Base-by-base conservation (phyloP, 2,888 invertebrate genomes). In the Sussaba pulchella region DNA sequence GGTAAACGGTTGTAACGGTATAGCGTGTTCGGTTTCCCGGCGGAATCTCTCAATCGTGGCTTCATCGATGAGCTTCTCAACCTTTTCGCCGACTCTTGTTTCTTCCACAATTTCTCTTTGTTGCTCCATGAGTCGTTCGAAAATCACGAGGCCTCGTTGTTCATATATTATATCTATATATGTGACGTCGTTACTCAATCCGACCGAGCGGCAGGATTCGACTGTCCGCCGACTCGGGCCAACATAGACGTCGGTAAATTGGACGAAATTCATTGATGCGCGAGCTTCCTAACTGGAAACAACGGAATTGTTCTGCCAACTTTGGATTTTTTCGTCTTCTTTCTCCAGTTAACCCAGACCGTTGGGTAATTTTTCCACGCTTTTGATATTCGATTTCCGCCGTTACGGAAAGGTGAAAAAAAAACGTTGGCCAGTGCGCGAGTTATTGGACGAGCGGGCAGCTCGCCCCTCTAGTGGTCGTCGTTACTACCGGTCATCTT, bases 231-330 rank as follows among this genome's bases (percentile, higher is more conserved):
- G 17, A 17, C 19, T 12, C 31, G 36, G 4, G 31, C 57, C 6
- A 57, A 6, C 26, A 31, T 3, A 54, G 2, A 14, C 47, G 17
- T 26, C n/a, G 31, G 71, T 63, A 82, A 85, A 84, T 88, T 88
- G 88, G 87, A 87, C 83, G 64, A 85, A 85, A 83, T 87, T 86
- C 87, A 87, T 84, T 82, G 74, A 78, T 77, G 70, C 74, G 61
- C 73, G 66, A 72, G 84, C 83, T 83, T 74, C 84, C 63, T 67
- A 52, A 54, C 69, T 63, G 61, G 52, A 54, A 69, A 67, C 4
- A 59, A 6, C 47, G 24, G 26, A 39, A 63, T 69, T 69, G 69
- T 21, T 43, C 61, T 54, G 10, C 12, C 50, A 59, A 50, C 17
- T 43, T 63, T 47, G 9, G 19, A 21, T 57, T 41, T 41, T 71